These are phyloP conservation scores for Leptocoma aspasia DNA, from an alignment of 2,113 vertebrate genomes.

Conservation along the genomic window DNA sequence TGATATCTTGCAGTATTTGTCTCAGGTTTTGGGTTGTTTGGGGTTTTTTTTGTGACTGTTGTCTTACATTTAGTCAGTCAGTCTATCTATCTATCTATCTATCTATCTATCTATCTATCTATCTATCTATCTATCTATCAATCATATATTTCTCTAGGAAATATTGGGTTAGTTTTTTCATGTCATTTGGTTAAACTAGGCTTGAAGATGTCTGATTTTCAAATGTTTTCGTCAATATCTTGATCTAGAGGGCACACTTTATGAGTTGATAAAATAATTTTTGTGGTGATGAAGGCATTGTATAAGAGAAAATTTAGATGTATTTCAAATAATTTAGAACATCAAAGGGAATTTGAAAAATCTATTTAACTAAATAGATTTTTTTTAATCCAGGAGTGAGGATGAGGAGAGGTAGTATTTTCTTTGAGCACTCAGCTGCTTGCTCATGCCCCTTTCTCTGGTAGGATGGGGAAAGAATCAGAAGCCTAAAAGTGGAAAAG, in stretches of 20 bases:
- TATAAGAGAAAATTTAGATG: background rate
- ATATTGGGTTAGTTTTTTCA: background rate
- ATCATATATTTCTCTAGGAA: background rate
- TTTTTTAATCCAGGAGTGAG: background rate
- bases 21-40: background rate
- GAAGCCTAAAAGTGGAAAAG: background rate
- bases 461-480: background rate
- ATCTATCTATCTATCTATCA: background rate
- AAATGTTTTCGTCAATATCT: background rate
- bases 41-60: background rate
- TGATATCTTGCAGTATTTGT: background rate
- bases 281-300: background rate
- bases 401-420: background rate
- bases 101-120: background rate
- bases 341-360: background rate
- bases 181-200: background rate
- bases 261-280: background rate
- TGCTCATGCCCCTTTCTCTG: rapidly evolving
- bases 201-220: background rate
- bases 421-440: background rate
- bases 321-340: background rate
- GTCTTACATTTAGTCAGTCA: background rate
- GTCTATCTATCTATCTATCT: background rate
- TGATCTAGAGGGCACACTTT: background rate
- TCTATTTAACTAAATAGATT: background rate